phyloP scores from a whole-genome alignment of 2,888 invertebrate species.

The Spialia ferax region DNA sequence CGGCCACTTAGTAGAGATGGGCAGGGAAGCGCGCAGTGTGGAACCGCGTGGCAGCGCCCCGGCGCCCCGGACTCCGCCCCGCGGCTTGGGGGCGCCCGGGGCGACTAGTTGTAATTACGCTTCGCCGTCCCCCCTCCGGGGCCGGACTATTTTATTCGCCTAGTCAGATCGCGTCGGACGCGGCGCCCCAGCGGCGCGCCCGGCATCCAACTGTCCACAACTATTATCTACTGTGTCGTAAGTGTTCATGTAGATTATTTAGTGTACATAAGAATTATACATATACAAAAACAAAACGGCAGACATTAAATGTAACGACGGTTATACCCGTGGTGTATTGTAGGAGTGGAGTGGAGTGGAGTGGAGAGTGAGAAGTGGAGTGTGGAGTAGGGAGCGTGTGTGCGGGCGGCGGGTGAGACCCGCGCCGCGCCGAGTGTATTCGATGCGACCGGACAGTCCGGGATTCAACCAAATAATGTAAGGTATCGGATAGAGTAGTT shows the following conservation, averaged over 20 bases:
- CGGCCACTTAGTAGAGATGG: background rate
- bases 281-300: constrained; percentile 66
- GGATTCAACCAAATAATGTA: constrained; percentile 64
- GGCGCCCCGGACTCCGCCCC: constrained; percentile 15
- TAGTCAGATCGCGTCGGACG: constrained; percentile 73
- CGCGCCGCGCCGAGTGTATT: constrained; percentile 43
- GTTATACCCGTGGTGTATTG: constrained; percentile 55
- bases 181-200: constrained; percentile 61
- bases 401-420: constrained; percentile 23
- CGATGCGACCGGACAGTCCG: constrained; percentile 45
- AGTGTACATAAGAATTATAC: constrained; percentile 80
- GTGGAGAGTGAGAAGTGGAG: background rate
- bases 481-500: constrained; percentile 68
- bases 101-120: constrained; percentile 73
- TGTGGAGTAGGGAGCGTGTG: constrained; percentile 45
- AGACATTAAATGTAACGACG: constrained; percentile 65
- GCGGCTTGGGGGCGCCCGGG: constrained; percentile 14
- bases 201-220: constrained; percentile 63
- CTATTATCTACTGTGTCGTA: constrained; percentile 81
- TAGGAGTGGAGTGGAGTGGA: constrained; percentile 25
- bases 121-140: constrained; percentile 67
- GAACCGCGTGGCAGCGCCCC: constrained; percentile 3
- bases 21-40: background rate
- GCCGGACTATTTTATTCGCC: constrained; percentile 71
- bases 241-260: constrained; percentile 82